phyloP scores from a whole-genome alignment of 1,140 invertebrate genomes.

The Chironomus striatipennis region DNA sequence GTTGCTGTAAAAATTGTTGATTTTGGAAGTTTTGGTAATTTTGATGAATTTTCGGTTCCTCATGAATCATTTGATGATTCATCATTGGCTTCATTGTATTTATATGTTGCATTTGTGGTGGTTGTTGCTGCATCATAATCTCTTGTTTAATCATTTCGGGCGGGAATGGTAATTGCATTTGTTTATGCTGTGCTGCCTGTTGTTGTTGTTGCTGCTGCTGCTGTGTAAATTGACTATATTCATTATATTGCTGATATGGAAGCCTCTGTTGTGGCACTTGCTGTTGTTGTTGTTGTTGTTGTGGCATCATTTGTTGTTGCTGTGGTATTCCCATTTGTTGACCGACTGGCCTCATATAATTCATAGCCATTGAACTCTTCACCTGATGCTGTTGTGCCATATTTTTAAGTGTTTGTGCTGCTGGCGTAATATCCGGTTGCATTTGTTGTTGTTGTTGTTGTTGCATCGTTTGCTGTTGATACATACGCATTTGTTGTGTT shows the following conservation, averaged over 20 bases:
- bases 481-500: constrained; percentile 30
- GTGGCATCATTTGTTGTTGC: constrained; percentile 36
- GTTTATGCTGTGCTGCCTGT: not conserved
- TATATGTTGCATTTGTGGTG: not conserved
- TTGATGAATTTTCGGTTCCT: not conserved
- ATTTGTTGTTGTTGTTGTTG: constrained; percentile 38
- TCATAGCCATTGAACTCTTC: constrained; percentile 56
- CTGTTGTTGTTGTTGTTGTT: constrained; percentile 34
- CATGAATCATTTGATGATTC: constrained; percentile 18
- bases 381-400: constrained; percentile 95
- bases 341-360: constrained; percentile 33
- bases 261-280: constrained; percentile 33
- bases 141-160: not conserved
- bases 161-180: constrained; percentile 6
- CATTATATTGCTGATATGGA: constrained; percentile 28
- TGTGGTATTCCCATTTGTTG: constrained; percentile 28
- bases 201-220: not conserved
- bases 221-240: constrained; percentile 8
- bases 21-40: not conserved
- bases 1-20: not conserved
- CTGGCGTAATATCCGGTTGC: constrained; percentile 62
- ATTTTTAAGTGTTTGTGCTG: constrained; percentile 87
- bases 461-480: constrained; percentile 30
- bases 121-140: not conserved
- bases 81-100: not conserved